Base-by-base conservation (phyloP, 2,888 invertebrate genomes). In the Cataglyphis livida region DNA sequence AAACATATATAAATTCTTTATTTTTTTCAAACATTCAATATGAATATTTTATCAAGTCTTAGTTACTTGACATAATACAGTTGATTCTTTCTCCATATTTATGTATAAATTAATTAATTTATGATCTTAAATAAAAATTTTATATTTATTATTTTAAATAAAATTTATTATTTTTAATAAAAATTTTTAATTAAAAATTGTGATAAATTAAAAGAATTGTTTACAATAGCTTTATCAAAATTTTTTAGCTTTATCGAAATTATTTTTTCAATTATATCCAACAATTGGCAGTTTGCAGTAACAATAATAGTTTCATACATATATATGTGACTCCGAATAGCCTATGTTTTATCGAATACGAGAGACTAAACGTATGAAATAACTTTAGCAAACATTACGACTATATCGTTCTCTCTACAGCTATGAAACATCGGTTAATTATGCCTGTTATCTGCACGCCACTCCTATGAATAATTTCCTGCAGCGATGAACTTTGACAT, bases 361-460 rank as follows among this genome's bases (percentile, higher is more conserved):
- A 35, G 6, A 35, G 6, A 59, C 59, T 70, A 78, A 79, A 12
- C 57, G 44, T 70, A 38, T 25, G 70, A 79, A 79, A 79, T 79
- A 79, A 79, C 71, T 70, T 59, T 44, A 70, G 66, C 59, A 70
- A 64, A 70, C 59, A 35, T 70, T 70, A 12, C 71, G 78, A 70
- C 71, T 79, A 59, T 70, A 78, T 59, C 78, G 59, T 78, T 70
- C 32, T 35, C 32, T 35, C 78, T 78, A 79, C n/a, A 35, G 70
- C 71, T 59, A 79, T 79, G 71, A 70, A 79, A 79, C 78, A 79
- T 79, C 78, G 71, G 78, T 79, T 79, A 79, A 79, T 79, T 79
- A 79, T 79, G 71, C 71, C 78, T 79, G 78, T 79, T 79, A 79
- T 79, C 78, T 79, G 78, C 78, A 79, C 78, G 78, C 78, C 71